Conservation (phyloP, 2,113 vertebrate genomes). For the Poecile atricapillus region DNA sequence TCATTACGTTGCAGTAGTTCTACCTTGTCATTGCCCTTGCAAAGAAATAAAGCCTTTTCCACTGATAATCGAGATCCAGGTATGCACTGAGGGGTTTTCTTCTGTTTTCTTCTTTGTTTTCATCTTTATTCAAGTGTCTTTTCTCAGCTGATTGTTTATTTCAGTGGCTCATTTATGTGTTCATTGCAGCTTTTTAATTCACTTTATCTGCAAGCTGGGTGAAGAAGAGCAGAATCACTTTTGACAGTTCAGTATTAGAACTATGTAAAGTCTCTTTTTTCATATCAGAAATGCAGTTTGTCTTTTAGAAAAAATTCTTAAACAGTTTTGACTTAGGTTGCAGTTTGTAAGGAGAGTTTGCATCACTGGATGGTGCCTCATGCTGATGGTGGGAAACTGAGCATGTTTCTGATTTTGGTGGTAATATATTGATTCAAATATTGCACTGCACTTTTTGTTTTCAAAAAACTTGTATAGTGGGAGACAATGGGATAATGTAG, state of each 20-base stretch:
- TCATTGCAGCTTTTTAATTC: neutral
- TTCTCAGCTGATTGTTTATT: neutral
- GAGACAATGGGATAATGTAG: neutral
- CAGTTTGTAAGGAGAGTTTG: neutral
- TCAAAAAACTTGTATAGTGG: neutral
- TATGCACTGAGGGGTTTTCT: neutral
- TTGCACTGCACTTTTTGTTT: neutral
- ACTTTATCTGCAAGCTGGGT: neutral
- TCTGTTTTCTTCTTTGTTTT: neutral
- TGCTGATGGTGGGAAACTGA: neutral
- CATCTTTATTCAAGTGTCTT: neutral
- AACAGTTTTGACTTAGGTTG: neutral
- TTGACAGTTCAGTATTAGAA: neutral
- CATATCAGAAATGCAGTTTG: neutral
- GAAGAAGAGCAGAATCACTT: neutral
- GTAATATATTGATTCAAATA: neutral
- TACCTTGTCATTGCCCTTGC: constrained; percentile 11
- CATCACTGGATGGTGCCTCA: neutral
- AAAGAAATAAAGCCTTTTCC: neutral
- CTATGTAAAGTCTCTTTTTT: neutral
- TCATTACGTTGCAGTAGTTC: neutral
- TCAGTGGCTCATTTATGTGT: neutral
- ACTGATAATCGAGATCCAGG: neutral
- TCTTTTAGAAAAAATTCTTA: neutral
- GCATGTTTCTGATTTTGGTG: neutral